Percentiles rank a stretch among this genome's conserved stretches.
Conservation (phyloP, 1,140 invertebrate genomes). For the Pseudomyrmex sp. region DNA sequence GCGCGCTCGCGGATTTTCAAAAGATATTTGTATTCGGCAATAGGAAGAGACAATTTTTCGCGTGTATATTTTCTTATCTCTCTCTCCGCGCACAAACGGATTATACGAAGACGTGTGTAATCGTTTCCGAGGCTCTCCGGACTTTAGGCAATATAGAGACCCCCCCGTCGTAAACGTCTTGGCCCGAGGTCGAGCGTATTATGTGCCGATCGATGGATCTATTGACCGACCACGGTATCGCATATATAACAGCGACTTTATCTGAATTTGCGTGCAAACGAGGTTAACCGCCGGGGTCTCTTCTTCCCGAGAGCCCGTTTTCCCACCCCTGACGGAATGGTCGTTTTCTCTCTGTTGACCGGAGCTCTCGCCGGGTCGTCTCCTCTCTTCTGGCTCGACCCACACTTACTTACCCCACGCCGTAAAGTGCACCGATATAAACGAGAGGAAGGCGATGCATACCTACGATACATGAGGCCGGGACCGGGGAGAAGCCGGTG, state of each 20-base stretch:
- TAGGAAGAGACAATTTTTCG: background rate
- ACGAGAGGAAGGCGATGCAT: constrained; percentile 58
- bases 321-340: background rate
- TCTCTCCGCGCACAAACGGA: no score
- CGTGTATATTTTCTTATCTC: background rate
- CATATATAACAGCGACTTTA: constrained; percentile 37
- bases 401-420: constrained; percentile 44
- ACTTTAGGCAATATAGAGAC: no score
- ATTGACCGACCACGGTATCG: constrained; percentile 13
- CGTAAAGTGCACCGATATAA: constrained; percentile 63
- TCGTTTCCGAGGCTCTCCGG: background rate
- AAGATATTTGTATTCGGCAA: constrained; percentile 4
- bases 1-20: background rate
- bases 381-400: constrained; percentile 17
- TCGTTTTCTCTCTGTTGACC: constrained; percentile 58
- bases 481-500: constrained; percentile 11
- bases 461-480: constrained; percentile 60
- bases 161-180: background rate
- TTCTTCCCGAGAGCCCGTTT: background rate
- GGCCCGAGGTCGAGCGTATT: constrained; percentile 9
- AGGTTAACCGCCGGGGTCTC: constrained; percentile 52
- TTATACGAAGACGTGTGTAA: background rate
- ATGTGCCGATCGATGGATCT: constrained; percentile 36
- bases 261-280: constrained; percentile 73
- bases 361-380: constrained; percentile 31